These are phyloP conservation scores for Vidua macroura DNA, from an alignment of 2,113 vertebrate genomes.

Conservation along the genomic window DNA sequence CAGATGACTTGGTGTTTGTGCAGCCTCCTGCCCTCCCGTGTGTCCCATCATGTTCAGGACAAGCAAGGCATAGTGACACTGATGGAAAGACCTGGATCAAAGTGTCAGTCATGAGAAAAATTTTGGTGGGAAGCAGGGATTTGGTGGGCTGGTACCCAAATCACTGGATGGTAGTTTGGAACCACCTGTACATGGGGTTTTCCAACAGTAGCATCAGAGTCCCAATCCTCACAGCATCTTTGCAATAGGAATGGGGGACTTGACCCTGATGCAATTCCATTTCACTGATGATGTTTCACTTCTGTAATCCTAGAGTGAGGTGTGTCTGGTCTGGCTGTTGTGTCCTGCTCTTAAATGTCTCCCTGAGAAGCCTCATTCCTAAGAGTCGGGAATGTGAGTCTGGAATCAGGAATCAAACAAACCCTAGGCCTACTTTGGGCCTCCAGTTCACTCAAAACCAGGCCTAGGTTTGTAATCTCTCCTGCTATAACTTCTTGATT, in stretches of 20 bases:
- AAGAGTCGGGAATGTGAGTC: background rate
- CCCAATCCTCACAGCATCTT: background rate
- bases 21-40: background rate
- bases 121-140: background rate
- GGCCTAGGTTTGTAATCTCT: background rate
- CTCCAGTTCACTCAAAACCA: background rate
- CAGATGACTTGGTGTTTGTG: background rate
- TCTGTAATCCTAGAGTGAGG: background rate
- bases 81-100: background rate
- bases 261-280: background rate
- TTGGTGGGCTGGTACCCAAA: background rate
- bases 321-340: background rate
- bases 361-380: background rate
- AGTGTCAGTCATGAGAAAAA: background rate
- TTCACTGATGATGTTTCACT: background rate
- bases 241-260: background rate
- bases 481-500: background rate
- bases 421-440: background rate
- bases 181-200: background rate
- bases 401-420: conserved; percentile 17
- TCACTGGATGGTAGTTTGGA: background rate
- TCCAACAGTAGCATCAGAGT: background rate
- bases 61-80: background rate
- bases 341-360: background rate
- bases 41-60: background rate